Conservation (phyloP, 2,113 vertebrate genomes). For the Conger conger region DNA sequence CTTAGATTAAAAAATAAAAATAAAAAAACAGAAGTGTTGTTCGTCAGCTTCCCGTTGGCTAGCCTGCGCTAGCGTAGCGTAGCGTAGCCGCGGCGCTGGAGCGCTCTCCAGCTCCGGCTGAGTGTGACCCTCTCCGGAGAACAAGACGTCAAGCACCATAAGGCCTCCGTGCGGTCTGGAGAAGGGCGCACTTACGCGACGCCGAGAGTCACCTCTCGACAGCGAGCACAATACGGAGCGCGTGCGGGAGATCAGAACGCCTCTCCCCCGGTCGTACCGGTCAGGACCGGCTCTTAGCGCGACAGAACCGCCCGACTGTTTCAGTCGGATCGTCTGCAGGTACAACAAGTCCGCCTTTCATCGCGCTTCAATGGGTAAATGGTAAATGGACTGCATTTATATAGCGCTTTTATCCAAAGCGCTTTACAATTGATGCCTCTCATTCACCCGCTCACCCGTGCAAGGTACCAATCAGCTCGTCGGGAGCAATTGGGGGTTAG, state of each 20-base stretch:
- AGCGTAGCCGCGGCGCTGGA: too few species aligned
- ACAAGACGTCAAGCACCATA: not conserved
- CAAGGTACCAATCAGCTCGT: too few species aligned
- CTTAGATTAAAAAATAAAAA: not conserved
- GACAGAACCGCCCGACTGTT: not conserved
- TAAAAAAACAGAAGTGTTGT: not conserved
- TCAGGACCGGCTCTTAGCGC: not conserved
- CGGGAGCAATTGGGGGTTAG: too few species aligned
- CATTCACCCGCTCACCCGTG: too few species aligned
- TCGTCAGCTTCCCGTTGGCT: not conserved
- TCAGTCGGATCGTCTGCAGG: not conserved
- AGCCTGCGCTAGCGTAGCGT: not conserved
- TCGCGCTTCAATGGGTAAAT: not conserved
- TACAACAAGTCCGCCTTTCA: not conserved
- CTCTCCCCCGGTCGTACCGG: not conserved
- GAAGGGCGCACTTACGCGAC: not conserved
- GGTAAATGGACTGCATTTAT: too few species aligned
- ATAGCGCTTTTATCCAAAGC: too few species aligned
- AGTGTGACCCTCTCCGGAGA: not conserved
- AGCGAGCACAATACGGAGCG: not conserved
- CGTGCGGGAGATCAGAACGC: too few species aligned
- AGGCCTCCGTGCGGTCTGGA: not conserved
- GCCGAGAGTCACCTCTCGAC: not conserved
- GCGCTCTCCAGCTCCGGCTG: not conserved
- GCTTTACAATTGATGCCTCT: too few species aligned